Base-by-base conservation (phyloP, 35 echinoderm and acorn worm species). In the Heliocidaris tuberculata region DNA sequence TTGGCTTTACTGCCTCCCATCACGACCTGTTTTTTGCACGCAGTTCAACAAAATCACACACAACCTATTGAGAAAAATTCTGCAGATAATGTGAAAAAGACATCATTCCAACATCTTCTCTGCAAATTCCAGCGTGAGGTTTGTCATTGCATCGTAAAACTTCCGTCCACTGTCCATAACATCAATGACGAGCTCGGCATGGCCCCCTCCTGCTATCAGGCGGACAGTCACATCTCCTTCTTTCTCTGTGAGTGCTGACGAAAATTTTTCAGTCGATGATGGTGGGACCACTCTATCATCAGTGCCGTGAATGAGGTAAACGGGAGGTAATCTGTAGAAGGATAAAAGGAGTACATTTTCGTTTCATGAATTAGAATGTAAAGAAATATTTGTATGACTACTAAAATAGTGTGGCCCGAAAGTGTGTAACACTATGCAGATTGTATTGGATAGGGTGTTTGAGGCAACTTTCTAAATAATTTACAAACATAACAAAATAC, bases 301-400 rank as follows among this genome's bases (percentile, higher is more conserved):
- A 7, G 86, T 59, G 30, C 97, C 97, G 85, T 97, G 97, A 49
- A 97, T 94, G 29, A 97, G 86, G 19, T 96, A 59, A 87, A 96
- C 92, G n/a, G 95, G 95, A 94, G 97, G 97, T 21, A 97, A 50
- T 54, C 97, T 97, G 47, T 10, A 78, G 27, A 19, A 24, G 19
- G 19, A 27, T 19, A n/a, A 24, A 78, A 19, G 15, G 65, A 24
- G 27, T 27, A 78, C 65, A 27, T 78, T 42, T 42, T 42, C 3
- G 35, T 42, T 42, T 42, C 35, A 42, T 42, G 35, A 42, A 42
- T 3, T 42, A 42, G 35, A 42, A 42, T 42, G 35, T 42, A 42
- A 0, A 3, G 35, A 42, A 1, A 42, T 42, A 42, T 42, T 42
- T 42, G 35, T 42, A 42, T 42, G 35, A 42, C 35, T 42, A 42